Evolutionary conservation across 2,113 vertebrate genomes (phyloP), one percentile per base, ranked within the genome.

Genomic region (Scopus umbretta): DNA sequence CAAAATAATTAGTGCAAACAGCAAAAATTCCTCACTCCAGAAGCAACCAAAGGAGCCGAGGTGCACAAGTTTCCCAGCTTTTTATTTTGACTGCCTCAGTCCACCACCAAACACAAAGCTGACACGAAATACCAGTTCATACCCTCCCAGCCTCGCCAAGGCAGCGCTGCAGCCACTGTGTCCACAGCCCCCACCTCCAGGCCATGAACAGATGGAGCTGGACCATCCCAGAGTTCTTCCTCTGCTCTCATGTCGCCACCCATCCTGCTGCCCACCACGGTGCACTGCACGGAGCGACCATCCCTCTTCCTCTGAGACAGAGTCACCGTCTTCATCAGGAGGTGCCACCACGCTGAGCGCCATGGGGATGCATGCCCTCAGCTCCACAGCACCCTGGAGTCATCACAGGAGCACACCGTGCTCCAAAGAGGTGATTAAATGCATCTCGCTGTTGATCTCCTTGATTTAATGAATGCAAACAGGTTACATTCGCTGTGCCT

Each of bases 331-430:
- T 50, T 58, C 56, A 27, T 38, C 71, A 18, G 59, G 36, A 38
- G 38, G 36, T 13, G 50, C 52, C 34, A 43, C 71, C n/a, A 19
- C 3, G 1, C 55, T 5, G 3, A 61, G 19, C 18, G 52, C 32
- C 30, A 30, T 10, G 1, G 29, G 50, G 62, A 55, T 3, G 2
- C 18, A 1, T 13, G 6, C 38, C 16, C 50, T 21, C 70, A 76
- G 53, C 47, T 47, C 70, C 4, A 1, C 30, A 27, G 49, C 9
- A 6, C 26, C 43, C 36, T 25, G 23, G 53, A 38, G 62, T 21
- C 38, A 19, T 8, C 11, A 1, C 34, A 38, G 27, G 29, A 78
- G 49, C 23, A 10, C 4, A 2, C 40, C 3, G 0, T 42, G 16
- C 75, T 82, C 61, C 56, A 29, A 32, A 59, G 32, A 11, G 14